Evolutionary conservation across 2,797 vertebrate genomes (phyloP), one percentile per base, ranked within the genome.

Genomic region (Siniperca scherzeri): DNA sequence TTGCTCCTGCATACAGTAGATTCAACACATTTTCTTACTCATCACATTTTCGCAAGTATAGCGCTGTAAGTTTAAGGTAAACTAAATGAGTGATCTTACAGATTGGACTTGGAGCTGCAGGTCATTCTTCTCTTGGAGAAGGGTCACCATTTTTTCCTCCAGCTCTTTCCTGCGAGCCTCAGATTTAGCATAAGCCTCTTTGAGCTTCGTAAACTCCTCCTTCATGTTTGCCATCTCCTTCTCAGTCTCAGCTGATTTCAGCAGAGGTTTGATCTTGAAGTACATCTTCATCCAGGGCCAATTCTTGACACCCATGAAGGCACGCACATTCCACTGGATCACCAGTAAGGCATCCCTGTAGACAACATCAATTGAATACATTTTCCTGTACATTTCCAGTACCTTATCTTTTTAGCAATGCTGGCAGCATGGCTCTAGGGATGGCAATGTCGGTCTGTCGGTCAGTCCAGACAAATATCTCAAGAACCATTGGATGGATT

Each of bases 141-240:
- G 74, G 2, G 93, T 92, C 38, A 96, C 95, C 96, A 96, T 96
- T 80, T 96, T 96, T 85, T 96, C 96, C 67, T 96, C 96, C 38
- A 96, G 91, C 59, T 96, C 96, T 36, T 96, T 96, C 78, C 88
- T 95, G 30, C 95, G 94, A 21, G 94, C 85, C 78, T 96, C 96
- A 9, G 94, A 93, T 89, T 96, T 96, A 60, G 96, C 95, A 52
- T 88, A 94, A 10, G 94, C 93, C 4, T 98, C 97, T 85, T 98
- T 98, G 73, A 98, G 87, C 61, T 97, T 95, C 7, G 81, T 91
- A 8, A 97, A 98, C 89, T 98, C 97, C 78, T 98, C 97, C 80
- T 98, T 98, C 97, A 98, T 97, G 87, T 81, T 97, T 81, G 96
- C 94, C 86, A 94, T 96, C 81, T 96, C 96, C 57, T 96, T 96